Conservation (phyloP, 92 coral and sea anemone species). For the Bergia sp. region DNA sequence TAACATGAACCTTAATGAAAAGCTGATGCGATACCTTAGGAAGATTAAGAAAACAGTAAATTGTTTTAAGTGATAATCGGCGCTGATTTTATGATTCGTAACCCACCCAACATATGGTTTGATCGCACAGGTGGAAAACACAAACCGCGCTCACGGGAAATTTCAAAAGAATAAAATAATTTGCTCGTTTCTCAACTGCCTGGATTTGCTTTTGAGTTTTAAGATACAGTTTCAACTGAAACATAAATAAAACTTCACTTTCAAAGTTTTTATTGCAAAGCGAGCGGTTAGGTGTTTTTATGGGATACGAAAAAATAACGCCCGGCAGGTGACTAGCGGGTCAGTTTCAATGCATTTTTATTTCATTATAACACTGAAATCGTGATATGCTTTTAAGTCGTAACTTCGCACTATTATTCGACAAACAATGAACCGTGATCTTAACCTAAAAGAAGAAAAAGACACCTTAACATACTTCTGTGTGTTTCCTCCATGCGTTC, state of each 20-base stretch:
- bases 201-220: neutral
- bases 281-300: neutral
- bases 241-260: neutral
- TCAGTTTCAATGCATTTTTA: constrained; percentile 52
- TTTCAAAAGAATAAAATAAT: neutral
- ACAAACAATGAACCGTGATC: constrained; percentile 61
- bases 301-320: neutral
- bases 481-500: constrained; percentile 18
- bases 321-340: constrained; percentile 39
- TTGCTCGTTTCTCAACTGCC: neutral
- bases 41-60: constrained; percentile 75
- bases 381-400: constrained; percentile 59
- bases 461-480: constrained; percentile 42
- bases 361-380: constrained; percentile 49
- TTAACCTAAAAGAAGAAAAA: constrained; percentile 61
- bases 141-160: constrained; percentile 45
- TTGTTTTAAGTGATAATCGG: constrained; percentile 83
- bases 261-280: constrained; percentile 13
- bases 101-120: constrained; percentile 69
- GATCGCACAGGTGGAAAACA: constrained; percentile 74
- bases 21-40: constrained; percentile 80
- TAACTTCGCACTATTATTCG: constrained; percentile 58
- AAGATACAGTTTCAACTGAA: neutral
- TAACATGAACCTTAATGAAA: constrained; percentile 75
- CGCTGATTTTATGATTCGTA: constrained; percentile 38